Percentiles rank a stretch among this genome's conserved stretches.
These are phyloP conservation scores for Eurosta solidaginis DNA, from an alignment of 1,140 invertebrate species.

Conservation along the genomic window DNA sequence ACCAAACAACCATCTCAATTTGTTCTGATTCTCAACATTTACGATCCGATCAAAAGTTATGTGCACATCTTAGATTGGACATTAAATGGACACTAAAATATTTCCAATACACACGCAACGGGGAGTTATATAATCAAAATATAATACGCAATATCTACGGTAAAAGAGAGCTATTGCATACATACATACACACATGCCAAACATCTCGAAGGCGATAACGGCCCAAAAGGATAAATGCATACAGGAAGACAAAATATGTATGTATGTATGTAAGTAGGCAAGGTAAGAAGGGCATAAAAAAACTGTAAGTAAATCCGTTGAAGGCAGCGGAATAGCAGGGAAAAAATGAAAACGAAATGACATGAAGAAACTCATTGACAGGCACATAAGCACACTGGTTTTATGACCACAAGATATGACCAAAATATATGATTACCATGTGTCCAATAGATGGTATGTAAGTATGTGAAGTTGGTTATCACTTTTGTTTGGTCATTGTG, in stretches of 20 bases:
- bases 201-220: too few relatives aligned
- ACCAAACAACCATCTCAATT: background rate
- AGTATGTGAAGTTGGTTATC: background rate
- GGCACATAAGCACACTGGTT: constrained; percentile 60
- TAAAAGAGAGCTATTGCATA: background rate
- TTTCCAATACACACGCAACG: constrained; percentile 56
- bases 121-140: constrained; percentile 32
- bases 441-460: constrained; percentile 46
- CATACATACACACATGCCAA: too few relatives aligned
- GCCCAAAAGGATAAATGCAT: background rate
- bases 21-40: constrained; percentile 30
- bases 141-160: constrained; percentile 30
- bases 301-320: constrained; percentile 24
- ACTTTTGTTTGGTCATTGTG: too few relatives aligned
- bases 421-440: constrained; percentile 61
- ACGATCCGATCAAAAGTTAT: constrained; percentile 59
- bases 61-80: constrained; percentile 60
- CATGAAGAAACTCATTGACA: constrained; percentile 60
- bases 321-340: constrained; percentile 3
- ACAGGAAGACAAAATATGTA: too few relatives aligned
- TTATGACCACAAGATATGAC: constrained; percentile 60
- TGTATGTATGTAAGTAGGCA: background rate
- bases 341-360: constrained; percentile 53
- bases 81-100: constrained; percentile 61
- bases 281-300: background rate